Conservation (phyloP, 37 sponge, comb jelly and placozoan species). For the Corticium candelabrum region DNA sequence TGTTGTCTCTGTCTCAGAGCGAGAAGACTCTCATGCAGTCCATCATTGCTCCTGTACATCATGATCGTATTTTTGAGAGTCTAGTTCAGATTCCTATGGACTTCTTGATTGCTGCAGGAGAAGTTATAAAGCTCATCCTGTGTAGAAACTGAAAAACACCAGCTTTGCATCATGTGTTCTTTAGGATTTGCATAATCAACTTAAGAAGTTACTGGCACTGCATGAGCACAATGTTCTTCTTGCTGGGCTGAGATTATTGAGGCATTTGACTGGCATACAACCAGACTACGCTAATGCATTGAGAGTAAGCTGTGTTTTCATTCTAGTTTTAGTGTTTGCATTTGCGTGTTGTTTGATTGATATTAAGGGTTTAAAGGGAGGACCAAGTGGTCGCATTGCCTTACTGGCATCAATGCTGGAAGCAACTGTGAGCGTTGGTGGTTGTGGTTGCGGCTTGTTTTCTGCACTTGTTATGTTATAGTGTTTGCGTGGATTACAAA, state of each 20-base stretch:
- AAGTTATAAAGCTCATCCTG: constrained; percentile 23
- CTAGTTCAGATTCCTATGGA: constrained; percentile 54
- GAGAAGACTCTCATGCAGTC: constrained; percentile 61
- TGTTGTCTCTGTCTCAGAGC: constrained; percentile 22
- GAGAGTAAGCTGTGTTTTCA: neutral
- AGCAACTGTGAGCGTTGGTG: neutral
- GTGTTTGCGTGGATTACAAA: neutral
- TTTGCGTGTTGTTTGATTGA: too few species aligned
- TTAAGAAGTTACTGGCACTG: constrained; percentile 25
- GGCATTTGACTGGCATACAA: constrained; percentile 31
- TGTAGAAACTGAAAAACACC: too few species aligned
- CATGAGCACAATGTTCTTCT: constrained; percentile 41
- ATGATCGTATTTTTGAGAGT: constrained; percentile 38
- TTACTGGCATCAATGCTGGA: constrained; percentile 8
- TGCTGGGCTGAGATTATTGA: constrained; percentile 38
- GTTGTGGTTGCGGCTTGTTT: neutral
- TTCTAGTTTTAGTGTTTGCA: too few species aligned
- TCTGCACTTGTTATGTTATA: neutral
- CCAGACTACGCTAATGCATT: constrained; percentile 41
- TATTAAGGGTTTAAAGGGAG: constrained; percentile 3
- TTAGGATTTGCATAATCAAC: constrained; percentile 6
- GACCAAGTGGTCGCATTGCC: neutral
- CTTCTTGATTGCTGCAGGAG: constrained; percentile 56
- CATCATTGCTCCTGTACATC: constrained; percentile 55
- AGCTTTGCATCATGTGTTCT: neutral